phyloP scores from a whole-genome alignment of 1,140 invertebrate species.

The Phenacoccus solenopsis region DNA sequence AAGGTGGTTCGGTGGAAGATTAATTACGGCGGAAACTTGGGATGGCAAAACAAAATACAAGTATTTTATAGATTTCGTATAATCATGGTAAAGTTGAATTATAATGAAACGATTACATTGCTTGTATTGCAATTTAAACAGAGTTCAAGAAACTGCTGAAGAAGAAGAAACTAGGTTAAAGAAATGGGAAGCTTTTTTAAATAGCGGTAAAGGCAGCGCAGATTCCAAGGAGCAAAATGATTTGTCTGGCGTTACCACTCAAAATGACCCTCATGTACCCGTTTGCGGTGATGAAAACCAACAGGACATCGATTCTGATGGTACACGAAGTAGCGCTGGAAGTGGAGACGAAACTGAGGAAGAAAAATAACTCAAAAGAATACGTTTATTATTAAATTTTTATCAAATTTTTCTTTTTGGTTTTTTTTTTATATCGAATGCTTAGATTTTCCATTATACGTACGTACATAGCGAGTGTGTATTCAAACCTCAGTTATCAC shows the following conservation, averaged over 20 bases:
- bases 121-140: conserved; percentile 29
- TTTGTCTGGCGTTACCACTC: neutral
- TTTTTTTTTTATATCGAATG: no score
- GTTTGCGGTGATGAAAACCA: neutral
- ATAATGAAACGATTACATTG: neutral
- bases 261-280: no score
- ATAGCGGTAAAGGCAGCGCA: conserved; percentile 37
- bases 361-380: no score
- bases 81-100: neutral
- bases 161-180: conserved; percentile 66
- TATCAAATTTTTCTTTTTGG: no score
- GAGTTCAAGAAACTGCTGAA: conserved; percentile 78
- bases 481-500: no score
- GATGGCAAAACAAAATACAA: conserved; percentile 92
- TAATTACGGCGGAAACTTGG: conserved; percentile 78
- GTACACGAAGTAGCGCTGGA: conserved; percentile 20
- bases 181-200: conserved; percentile 80
- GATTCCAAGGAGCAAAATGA: conserved; percentile 15
- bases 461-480: no score
- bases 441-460: no score
- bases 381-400: no score
- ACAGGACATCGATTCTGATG: neutral
- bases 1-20: conserved; percentile 77
- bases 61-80: conserved; percentile 33
- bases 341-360: conserved; percentile 21